These are phyloP conservation scores for Drosophila glabriapex DNA, from an alignment of 2,888 invertebrate species.

Conservation along the genomic window DNA sequence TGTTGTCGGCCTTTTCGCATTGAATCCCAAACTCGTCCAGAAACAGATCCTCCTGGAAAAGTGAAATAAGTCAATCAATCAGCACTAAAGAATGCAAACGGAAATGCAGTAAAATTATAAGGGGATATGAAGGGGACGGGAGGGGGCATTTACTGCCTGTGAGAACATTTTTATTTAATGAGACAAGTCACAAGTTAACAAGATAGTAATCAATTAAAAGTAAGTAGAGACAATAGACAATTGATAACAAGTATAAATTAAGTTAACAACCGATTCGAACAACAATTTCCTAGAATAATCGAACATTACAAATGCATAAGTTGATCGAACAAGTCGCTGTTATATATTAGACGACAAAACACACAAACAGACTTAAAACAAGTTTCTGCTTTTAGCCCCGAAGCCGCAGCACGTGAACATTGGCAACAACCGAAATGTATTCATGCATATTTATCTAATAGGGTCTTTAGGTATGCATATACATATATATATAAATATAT, in stretches of 20 bases:
- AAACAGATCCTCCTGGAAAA: constrained; percentile 78
- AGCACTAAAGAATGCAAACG: constrained; percentile 38
- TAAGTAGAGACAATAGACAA: background rate
- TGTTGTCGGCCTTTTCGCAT: constrained; percentile 71
- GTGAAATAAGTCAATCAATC: constrained; percentile 28
- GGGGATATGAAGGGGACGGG: background rate
- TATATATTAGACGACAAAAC: background rate
- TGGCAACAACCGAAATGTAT: background rate
- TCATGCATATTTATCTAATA: background rate
- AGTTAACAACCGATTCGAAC: constrained; percentile 8
- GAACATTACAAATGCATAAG: constrained; percentile 23
- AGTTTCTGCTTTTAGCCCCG: constrained; percentile 17
- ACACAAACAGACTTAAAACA: constrained; percentile 23
- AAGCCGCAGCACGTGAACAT: constrained; percentile 27
- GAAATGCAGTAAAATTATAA: constrained; percentile 40
- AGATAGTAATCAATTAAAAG: background rate
- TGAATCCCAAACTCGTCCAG: constrained; percentile 80
- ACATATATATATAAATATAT: background rate
- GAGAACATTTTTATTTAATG: constrained; percentile 22
- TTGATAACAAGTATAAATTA: background rate
- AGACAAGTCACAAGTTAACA: constrained; percentile 2
- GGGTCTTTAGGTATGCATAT: background rate
- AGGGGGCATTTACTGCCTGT: background rate
- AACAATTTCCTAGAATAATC: constrained; percentile 37
- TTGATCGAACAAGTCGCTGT: constrained; percentile 11